These are phyloP conservation scores for Pleuronectes platessa DNA, from an alignment of 2,113 vertebrate genomes.

Conservation along the genomic window DNA sequence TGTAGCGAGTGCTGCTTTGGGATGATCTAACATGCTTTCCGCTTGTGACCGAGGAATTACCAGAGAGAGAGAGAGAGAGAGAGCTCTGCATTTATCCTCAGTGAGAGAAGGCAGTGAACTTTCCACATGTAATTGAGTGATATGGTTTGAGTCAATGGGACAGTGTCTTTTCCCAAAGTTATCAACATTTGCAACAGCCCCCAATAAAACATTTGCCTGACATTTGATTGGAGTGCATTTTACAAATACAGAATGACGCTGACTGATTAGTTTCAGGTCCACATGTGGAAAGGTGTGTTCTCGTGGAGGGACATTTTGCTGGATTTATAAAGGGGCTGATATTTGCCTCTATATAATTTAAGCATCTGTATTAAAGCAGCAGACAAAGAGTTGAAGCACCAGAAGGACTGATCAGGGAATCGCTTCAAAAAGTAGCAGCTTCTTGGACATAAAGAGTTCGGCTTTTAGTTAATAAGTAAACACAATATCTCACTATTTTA, in stretches of 20 bases:
- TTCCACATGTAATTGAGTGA: conserved; percentile 16
- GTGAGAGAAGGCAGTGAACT: background rate
- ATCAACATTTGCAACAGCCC: background rate
- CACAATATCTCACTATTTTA: background rate
- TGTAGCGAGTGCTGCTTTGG: conserved; percentile 29
- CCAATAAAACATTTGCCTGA: background rate
- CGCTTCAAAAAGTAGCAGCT: background rate
- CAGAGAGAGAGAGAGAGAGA: background rate
- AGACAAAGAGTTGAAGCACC: background rate
- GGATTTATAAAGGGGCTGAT: too few species aligned
- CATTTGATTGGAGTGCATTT: too few species aligned
- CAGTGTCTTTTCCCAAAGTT: background rate
- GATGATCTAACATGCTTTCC: conserved; percentile 35
- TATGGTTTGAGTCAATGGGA: background rate
- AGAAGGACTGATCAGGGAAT: background rate
- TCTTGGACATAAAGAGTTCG: background rate
- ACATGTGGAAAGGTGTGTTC: too few species aligned
- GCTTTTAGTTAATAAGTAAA: background rate
- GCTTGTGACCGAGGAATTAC: conserved; percentile 38
- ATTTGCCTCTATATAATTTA: background rate
- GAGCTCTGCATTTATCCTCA: background rate
- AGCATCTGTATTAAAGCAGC: background rate
- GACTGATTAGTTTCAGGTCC: too few species aligned
- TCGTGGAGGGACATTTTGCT: too few species aligned
- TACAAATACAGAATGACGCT: too few species aligned